Conservation (phyloP, 2,113 vertebrate genomes). For the Podocnemis expansa region DNA sequence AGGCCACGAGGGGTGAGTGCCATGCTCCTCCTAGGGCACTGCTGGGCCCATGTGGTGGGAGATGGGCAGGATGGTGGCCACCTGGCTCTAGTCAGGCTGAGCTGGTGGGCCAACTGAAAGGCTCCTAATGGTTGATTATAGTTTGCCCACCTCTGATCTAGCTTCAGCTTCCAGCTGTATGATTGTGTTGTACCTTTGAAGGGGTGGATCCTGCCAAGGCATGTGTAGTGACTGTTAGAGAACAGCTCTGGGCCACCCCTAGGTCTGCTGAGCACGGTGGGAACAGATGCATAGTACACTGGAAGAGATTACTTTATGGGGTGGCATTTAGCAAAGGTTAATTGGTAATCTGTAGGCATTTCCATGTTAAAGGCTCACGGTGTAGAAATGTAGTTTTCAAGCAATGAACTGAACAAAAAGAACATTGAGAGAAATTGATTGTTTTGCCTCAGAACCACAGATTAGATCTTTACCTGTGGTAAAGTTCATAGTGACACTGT, state of each 20-base stretch:
- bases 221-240: not conserved
- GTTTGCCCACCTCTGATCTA: too few species aligned
- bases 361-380: not conserved
- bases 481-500: not conserved
- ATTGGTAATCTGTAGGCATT: not conserved
- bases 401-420: not conserved
- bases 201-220: not conserved
- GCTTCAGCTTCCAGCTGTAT: too few species aligned
- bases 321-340: not conserved
- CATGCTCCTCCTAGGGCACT: too few species aligned
- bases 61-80: too few species aligned
- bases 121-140: too few species aligned
- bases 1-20: too few species aligned
- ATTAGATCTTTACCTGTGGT: not conserved
- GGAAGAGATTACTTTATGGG: not conserved
- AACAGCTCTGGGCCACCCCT: not conserved
- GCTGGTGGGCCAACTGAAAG: too few species aligned
- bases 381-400: not conserved
- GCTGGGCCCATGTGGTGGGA: too few species aligned
- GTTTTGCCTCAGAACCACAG: not conserved
- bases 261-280: not conserved
- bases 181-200: not conserved
- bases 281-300: not conserved
- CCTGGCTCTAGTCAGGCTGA: too few species aligned
- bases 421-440: slow-evolving; percentile 23